Evolutionary conservation across 1,140 invertebrate species (phyloP).

Genomic region (Drosophila pachea): DNA sequence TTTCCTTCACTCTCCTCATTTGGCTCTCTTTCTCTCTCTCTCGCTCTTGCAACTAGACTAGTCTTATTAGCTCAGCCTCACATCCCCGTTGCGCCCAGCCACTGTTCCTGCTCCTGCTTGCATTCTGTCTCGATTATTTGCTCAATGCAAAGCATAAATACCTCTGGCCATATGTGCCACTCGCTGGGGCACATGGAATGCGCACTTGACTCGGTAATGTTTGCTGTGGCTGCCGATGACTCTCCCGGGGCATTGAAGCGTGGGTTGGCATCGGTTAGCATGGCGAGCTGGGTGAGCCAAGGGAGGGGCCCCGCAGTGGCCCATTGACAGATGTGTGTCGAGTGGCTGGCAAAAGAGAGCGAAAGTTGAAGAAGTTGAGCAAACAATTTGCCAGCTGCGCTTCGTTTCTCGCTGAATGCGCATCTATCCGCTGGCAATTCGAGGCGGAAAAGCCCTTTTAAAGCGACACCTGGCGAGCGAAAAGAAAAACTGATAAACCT

Average conservation of each 20-base stretch:
- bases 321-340: slow-evolving; percentile 47
- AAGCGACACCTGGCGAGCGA: slow-evolving; percentile 2
- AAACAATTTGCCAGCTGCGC: slow-evolving; percentile 48
- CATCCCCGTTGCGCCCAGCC: background rate
- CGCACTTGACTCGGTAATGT: slow-evolving; percentile 26
- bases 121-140: slow-evolving; percentile 32
- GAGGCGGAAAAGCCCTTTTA: background rate
- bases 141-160: slow-evolving; percentile 30
- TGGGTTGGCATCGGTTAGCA: too few relatives aligned
- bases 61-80: background rate
- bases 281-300: background rate
- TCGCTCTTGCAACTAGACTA: background rate
- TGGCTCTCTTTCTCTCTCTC: background rate
- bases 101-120: background rate
- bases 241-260: slow-evolving; percentile 9
- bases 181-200: slow-evolving; percentile 17
- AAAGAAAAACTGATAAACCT: background rate
- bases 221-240: slow-evolving; percentile 21
- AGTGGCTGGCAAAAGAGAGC: slow-evolving; percentile 43
- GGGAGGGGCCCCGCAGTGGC: background rate
- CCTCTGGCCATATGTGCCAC: slow-evolving; percentile 17
- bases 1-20: background rate
- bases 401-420: slow-evolving; percentile 6
- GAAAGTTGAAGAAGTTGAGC: slow-evolving; percentile 52
- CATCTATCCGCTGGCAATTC: slow-evolving; percentile 28